A percentile compares a stretch with the other conserved stretches of the same genome.
phyloP scores from a whole-genome alignment of 37 sponge, comb jelly and placozoan species.

The Crambe crambe region DNA sequence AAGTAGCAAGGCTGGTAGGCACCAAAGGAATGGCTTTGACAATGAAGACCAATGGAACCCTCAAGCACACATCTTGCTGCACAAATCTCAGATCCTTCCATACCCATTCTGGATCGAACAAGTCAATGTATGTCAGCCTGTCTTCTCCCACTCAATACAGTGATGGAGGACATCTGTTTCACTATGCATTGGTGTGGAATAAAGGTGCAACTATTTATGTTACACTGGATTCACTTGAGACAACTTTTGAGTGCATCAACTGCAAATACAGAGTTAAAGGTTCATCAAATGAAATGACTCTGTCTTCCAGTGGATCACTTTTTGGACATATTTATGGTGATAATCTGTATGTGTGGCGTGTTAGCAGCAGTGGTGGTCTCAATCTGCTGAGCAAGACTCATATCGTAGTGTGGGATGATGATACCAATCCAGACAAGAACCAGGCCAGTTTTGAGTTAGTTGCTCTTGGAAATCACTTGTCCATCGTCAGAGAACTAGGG shows the following conservation, averaged over 20 bases:
- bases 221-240: too few relatives aligned
- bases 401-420: background rate
- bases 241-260: constrained; percentile 4
- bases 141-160: too few relatives aligned
- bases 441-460: background rate
- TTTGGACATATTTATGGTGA: constrained; percentile 8
- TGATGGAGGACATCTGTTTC: constrained; percentile 1
- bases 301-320: constrained; percentile 9
- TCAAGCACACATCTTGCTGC: background rate
- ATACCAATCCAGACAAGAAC: background rate
- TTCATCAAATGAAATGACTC: background rate
- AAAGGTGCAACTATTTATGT: background rate
- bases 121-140: too few relatives aligned
- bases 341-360: constrained; percentile 12
- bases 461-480: constrained; percentile 15
- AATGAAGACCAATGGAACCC: background rate
- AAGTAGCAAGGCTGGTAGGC: background rate
- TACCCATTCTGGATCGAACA: too few relatives aligned
- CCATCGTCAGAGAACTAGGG: constrained; percentile 14
- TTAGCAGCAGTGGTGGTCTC: background rate
- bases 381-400: background rate
- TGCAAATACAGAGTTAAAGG: background rate
- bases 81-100: too few relatives aligned
- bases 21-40: background rate
- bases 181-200: background rate